Conservation (phyloP, 2,113 vertebrate species). For the Cottus gobio region DNA sequence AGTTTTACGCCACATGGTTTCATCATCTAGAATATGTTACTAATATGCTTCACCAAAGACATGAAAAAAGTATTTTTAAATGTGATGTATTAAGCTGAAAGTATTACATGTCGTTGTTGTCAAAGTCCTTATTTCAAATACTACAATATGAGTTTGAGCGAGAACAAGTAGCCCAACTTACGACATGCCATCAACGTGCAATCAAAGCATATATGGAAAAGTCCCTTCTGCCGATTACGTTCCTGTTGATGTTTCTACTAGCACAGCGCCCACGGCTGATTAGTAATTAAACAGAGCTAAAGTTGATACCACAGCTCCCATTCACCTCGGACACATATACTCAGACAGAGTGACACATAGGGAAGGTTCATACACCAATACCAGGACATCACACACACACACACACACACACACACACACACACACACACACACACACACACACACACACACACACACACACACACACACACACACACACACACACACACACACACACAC, state of each 20-base stretch:
- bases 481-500: not conserved
- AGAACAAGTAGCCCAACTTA: not conserved
- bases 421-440: not conserved
- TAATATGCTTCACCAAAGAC: not conserved
- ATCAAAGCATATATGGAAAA: constrained; percentile 39
- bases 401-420: constrained; percentile 10
- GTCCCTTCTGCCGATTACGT: constrained; percentile 33
- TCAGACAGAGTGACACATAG: constrained; percentile 32
- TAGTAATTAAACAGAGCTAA: constrained; percentile 79
- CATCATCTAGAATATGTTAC: not conserved
- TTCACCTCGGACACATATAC: constrained; percentile 55
- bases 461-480: constrained; percentile 7
- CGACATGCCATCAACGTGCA: not conserved
- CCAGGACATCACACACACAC: not conserved
- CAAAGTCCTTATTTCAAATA: not conserved
- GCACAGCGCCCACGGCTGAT: constrained; percentile 56
- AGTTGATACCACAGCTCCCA: constrained; percentile 69
- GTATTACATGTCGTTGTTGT: not conserved
- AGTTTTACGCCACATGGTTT: constrained; percentile 11
- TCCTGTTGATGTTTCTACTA: constrained; percentile 52
- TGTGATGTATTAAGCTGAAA: no score
- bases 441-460: not conserved
- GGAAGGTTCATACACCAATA: constrained; percentile 14
- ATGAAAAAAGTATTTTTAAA: not conserved
- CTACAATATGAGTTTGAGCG: not conserved